Evolutionary conservation across 2,113 vertebrate species (phyloP).

Genomic region (Balaenoptera acutorostrata): DNA sequence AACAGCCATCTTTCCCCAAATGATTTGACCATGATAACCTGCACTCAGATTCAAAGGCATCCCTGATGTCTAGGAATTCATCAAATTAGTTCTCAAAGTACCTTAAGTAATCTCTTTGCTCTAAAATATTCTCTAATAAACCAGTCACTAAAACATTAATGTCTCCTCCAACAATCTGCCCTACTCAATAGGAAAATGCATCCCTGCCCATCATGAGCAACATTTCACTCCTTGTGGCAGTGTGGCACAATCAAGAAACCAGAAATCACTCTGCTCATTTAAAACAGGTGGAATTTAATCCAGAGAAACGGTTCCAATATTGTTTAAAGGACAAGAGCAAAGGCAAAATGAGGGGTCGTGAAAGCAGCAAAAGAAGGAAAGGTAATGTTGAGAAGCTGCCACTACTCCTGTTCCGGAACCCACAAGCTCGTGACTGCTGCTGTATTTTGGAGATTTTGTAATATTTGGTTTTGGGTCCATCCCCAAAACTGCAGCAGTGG

Average conservation of each 20-base stretch:
- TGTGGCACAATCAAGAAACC: not conserved
- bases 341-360: not conserved
- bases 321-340: not conserved
- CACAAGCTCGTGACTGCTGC: not conserved
- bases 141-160: not conserved
- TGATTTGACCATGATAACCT: not conserved
- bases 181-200: not conserved
- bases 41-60: not conserved
- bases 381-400: not conserved
- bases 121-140: not conserved
- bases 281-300: not conserved
- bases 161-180: not conserved
- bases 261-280: not conserved
- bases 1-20: not conserved
- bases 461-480: not conserved
- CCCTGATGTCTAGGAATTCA: not conserved
- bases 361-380: not conserved
- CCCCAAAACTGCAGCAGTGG: not conserved
- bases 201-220: not conserved
- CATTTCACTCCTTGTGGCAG: not conserved
- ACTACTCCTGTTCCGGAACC: not conserved
- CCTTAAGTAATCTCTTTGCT: not conserved
- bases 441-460: not conserved
- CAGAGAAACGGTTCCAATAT: not conserved
- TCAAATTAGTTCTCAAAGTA: not conserved